These are phyloP conservation scores for Amyelois transitella DNA, from an alignment of 1,140 invertebrate species.

Conservation along the genomic window DNA sequence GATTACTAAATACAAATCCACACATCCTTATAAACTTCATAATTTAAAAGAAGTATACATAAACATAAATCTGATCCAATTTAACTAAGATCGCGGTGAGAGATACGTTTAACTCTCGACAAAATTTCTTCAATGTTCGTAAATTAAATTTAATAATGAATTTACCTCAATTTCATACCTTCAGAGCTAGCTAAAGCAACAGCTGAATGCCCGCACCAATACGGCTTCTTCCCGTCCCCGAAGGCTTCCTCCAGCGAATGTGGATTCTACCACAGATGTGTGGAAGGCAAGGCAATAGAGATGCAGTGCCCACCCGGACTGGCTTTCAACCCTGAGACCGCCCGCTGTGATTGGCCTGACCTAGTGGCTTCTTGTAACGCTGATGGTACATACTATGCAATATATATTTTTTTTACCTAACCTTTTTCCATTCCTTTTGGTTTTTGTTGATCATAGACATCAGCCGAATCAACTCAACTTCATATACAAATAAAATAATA, in stretches of 20 bases:
- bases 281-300: constrained; percentile 77
- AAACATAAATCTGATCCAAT: no score
- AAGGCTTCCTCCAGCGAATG: constrained; percentile 76
- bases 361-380: constrained; percentile 82
- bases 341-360: constrained; percentile 90
- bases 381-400: constrained; percentile 71
- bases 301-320: constrained; percentile 86
- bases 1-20: no score
- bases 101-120: no score
- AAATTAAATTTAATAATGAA: background rate
- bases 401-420: no score
- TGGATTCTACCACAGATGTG: constrained; percentile 87
- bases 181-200: constrained; percentile 75
- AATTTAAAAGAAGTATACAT: no score
- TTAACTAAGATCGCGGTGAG: no score
- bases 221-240: constrained; percentile 84
- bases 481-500: no score
- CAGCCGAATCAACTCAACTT: no score
- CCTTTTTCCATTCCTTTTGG: no score
- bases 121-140: no score
- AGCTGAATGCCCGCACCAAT: constrained; percentile 87
- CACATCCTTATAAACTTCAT: no score
- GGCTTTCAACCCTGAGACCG: constrained; percentile 83
- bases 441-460: no score
- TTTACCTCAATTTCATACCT: background rate